Evolutionary conservation across 1,140 invertebrate genomes (phyloP).

Genomic region (Gyrodactylus bullatarudis): DNA sequence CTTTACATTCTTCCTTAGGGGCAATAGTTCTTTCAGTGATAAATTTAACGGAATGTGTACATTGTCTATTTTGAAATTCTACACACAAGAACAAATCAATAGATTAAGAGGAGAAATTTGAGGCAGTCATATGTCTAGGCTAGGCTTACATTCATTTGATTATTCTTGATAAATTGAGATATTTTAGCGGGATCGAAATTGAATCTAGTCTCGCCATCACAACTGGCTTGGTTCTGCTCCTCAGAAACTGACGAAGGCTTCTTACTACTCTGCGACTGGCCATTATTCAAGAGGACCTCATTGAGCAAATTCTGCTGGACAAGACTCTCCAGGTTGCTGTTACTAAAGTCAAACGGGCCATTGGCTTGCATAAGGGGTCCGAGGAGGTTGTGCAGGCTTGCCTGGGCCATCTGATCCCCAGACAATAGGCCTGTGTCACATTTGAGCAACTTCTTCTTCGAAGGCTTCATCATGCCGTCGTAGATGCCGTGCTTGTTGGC

Average conservation of each 20-base stretch:
- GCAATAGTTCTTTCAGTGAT: neutral
- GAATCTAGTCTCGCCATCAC: neutral
- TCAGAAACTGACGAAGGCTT: neutral
- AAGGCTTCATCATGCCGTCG: neutral
- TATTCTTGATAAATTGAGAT: neutral
- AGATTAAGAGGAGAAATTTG: no score
- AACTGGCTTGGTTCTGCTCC: neutral
- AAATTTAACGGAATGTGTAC: neutral
- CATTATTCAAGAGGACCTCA: neutral
- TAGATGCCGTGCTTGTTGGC: conserved; percentile 59
- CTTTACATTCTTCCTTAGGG: neutral
- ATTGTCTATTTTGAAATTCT: neutral
- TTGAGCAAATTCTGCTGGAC: neutral
- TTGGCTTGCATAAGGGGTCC: neutral
- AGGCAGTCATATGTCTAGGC: no score
- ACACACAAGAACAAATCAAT: no score
- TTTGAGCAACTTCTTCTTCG: neutral
- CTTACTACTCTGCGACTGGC: no score
- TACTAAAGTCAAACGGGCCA: no score
- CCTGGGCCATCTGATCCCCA: no score
- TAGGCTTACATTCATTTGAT: neutral
- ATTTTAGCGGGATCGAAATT: neutral
- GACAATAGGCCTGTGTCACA: neutral
- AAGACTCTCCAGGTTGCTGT: neutral
- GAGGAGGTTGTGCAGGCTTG: neutral